A percentile compares a stretch with the other conserved stretches of the same genome.
These are phyloP conservation scores for Lota lota DNA, from an alignment of 2,113 vertebrate genomes.

Conservation along the genomic window DNA sequence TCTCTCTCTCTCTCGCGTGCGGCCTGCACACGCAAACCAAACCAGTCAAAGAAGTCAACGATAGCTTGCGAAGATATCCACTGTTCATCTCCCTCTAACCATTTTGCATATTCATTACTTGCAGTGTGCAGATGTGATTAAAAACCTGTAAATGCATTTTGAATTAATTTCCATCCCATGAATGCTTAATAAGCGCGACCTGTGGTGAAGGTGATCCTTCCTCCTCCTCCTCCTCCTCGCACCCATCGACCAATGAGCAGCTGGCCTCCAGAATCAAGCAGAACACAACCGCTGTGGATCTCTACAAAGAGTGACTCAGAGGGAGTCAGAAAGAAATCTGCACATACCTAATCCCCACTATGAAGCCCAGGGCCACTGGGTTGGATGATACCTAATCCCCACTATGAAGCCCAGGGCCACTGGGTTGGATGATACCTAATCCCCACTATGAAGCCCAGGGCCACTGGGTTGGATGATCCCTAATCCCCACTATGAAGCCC, in stretches of 20 bases:
- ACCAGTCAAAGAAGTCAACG: conserved; percentile 5
- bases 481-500: too few relatives aligned
- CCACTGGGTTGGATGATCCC: too few relatives aligned
- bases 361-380: conserved; percentile 27
- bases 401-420: too few relatives aligned
- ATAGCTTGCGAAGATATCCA: conserved; percentile 46
- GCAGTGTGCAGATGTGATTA: conserved; percentile 69
- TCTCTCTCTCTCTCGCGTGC: too few relatives aligned
- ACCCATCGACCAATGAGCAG: background rate
- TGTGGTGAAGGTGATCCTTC: conserved; percentile 70
- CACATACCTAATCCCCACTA: conserved; percentile 26
- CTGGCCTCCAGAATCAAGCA: background rate
- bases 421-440: too few relatives aligned
- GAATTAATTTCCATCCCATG: conserved; percentile 66
- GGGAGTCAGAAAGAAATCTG: conserved; percentile 42
- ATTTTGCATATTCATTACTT: conserved; percentile 69
- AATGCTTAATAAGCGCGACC: conserved; percentile 62
- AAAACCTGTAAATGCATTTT: conserved; percentile 66
- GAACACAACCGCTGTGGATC: conserved; percentile 32
- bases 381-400: too few relatives aligned
- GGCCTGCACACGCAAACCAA: too few relatives aligned
- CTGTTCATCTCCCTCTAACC: conserved; percentile 47
- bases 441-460: too few relatives aligned
- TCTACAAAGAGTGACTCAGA: conserved; percentile 43
- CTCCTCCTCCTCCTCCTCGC: conserved; percentile 33